Conservation (phyloP, 2,113 vertebrate genomes). For the Hyaena hyaena region DNA sequence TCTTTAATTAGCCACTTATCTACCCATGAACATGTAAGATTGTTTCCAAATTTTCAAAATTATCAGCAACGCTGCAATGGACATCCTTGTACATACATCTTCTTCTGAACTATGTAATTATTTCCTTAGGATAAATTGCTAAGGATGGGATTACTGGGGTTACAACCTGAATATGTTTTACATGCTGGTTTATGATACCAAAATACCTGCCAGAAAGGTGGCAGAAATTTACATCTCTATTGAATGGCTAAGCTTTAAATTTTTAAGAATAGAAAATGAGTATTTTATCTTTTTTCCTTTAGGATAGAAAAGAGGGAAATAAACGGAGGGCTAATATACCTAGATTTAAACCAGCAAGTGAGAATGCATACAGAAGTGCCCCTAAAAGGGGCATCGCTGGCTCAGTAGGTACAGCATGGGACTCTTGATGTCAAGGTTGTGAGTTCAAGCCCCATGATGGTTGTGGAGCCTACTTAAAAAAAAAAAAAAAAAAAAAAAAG, state of each 20-base stretch:
- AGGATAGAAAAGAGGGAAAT: constrained; percentile 14
- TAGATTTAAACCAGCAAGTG: constrained; percentile 8
- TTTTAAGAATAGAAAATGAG: constrained; percentile 18
- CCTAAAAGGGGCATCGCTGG: background rate
- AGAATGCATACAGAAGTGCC: background rate
- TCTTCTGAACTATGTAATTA: constrained; percentile 11
- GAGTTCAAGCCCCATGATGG: no score
- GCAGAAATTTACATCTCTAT: background rate
- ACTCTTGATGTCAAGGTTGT: no score
- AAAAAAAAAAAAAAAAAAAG: no score
- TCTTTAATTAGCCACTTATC: constrained; percentile 7
- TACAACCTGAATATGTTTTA: constrained; percentile 11
- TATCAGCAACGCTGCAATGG: background rate
- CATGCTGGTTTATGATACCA: background rate
- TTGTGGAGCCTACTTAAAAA: no score
- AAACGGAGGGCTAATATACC: background rate
- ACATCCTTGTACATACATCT: background rate
- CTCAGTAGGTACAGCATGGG: no score
- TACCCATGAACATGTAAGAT: background rate
- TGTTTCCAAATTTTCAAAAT: constrained; percentile 35
- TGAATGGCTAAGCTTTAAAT: constrained; percentile 26
- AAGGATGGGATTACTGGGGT: background rate
- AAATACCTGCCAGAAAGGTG: background rate
- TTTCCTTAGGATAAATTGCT: background rate
- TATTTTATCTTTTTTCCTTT: constrained; percentile 6